These are phyloP conservation scores for Microchrysa polita DNA, from an alignment of 2,888 invertebrate species.

Conservation along the genomic window DNA sequence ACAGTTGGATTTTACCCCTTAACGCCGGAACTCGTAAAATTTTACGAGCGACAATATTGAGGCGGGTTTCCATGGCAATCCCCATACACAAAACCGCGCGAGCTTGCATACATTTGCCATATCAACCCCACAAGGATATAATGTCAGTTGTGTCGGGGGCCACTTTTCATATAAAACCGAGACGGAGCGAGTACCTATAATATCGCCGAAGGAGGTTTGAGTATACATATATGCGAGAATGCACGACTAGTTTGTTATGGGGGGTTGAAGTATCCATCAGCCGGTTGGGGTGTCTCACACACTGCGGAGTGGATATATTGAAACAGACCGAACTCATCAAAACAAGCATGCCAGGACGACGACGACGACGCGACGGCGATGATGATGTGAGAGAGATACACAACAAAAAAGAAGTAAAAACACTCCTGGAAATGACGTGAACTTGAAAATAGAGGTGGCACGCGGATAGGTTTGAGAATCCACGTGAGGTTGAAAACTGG, in stretches of 20 bases:
- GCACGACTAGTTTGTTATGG: too few species aligned
- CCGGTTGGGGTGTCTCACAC: too few species aligned
- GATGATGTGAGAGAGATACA: too few species aligned
- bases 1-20: slow-evolving; percentile 10
- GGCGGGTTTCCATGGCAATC: slow-evolving; percentile 55
- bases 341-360: slow-evolving; percentile 19
- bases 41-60: slow-evolving; percentile 61
- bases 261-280: too few species aligned
- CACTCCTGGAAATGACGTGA: slow-evolving; percentile 28
- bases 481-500: not conserved
- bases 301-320: not conserved
- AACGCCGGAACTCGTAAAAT: slow-evolving; percentile 61
- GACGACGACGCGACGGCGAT: not conserved
- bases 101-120: slow-evolving; percentile 35
- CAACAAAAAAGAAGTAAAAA: not conserved
- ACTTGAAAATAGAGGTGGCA: slow-evolving; percentile 24
- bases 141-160: slow-evolving; percentile 14
- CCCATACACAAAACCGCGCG: slow-evolving; percentile 35
- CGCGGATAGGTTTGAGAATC: not conserved
- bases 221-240: too few species aligned
- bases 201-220: not conserved
- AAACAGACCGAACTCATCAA: slow-evolving; percentile 23
- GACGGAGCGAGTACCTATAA: too few species aligned
- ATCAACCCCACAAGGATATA: slow-evolving; percentile 32
- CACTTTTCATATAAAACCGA: slow-evolving; percentile 11